Conservation (phyloP, 2,797 vertebrate genomes). For the Malurus splendens region DNA sequence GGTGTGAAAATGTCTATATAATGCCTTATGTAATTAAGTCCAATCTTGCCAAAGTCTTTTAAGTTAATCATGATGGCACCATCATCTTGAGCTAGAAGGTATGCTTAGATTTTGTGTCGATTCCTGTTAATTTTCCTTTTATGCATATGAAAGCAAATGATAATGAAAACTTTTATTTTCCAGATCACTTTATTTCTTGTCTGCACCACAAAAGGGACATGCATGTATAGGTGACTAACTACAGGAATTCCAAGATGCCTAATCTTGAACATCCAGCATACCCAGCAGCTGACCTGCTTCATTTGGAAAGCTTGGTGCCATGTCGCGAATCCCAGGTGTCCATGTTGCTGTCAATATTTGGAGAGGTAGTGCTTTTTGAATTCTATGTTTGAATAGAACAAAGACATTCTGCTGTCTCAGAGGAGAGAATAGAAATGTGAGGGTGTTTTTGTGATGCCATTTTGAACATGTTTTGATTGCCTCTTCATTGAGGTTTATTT, state of each 20-base stretch:
- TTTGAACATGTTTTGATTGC: not conserved
- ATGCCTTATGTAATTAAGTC: not conserved
- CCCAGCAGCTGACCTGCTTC: conserved; percentile 68
- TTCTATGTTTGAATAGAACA: not conserved
- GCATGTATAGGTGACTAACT: not conserved
- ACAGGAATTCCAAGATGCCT: conserved; percentile 66
- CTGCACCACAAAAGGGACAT: not conserved
- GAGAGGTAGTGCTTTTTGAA: conserved; percentile 77
- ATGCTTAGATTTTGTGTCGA: not conserved
- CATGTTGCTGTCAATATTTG: conserved; percentile 82
- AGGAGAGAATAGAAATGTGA: not conserved
- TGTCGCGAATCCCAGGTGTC: conserved; percentile 85
- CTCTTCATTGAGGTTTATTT: not conserved
- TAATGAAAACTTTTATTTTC: not conserved
- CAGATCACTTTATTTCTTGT: not conserved
- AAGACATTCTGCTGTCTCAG: not conserved
- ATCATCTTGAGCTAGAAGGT: not conserved
- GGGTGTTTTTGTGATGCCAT: not conserved
- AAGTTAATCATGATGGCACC: accelerated
- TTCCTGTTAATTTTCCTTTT: not conserved
- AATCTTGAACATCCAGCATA: conserved; percentile 70
- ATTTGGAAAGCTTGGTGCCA: conserved; percentile 71
- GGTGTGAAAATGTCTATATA: not conserved
- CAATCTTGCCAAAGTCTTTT: not conserved
- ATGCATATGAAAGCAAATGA: not conserved